Evolutionary conservation across 2,888 invertebrate genomes (phyloP).

Genomic region (Oscheius sp.): DNA sequence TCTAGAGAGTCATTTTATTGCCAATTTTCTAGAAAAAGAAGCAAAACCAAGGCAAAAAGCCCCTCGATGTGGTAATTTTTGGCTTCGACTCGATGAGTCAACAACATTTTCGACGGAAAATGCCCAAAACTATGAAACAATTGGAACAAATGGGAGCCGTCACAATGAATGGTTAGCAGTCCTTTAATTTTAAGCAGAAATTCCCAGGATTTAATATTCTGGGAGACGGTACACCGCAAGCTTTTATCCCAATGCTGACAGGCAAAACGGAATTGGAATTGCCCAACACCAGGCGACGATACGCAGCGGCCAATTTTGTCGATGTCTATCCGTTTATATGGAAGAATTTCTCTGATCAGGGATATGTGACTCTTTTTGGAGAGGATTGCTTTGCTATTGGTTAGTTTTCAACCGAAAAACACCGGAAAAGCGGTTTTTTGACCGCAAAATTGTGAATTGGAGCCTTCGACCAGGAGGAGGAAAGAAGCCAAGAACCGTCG

Average conservation of each 20-base stretch:
- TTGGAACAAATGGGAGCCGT: conserved; percentile 74
- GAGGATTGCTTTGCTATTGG: conserved; percentile 86
- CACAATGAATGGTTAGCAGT: conserved; percentile 62
- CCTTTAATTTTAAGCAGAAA: too few relatives aligned
- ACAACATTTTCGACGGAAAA: conserved; percentile 83
- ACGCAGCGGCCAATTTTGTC: conserved; percentile 72
- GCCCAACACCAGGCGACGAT: conserved; percentile 73
- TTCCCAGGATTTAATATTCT: conserved; percentile 74
- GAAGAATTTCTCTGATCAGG: conserved; percentile 72
- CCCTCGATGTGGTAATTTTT: conserved; percentile 73
- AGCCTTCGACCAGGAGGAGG: too few relatives aligned
- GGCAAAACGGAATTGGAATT: conserved; percentile 74
- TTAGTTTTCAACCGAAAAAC: too few relatives aligned
- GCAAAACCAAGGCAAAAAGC: neutral
- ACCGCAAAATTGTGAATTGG: too few relatives aligned
- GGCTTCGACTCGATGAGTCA: conserved; percentile 90
- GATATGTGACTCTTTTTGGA: conserved; percentile 82
- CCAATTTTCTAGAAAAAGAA: neutral
- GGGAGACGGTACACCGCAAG: conserved; percentile 75
- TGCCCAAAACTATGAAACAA: conserved; percentile 84
- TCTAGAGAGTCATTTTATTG: too few relatives aligned
- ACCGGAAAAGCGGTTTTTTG: neutral
- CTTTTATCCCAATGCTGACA: conserved; percentile 75
- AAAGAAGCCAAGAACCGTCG: too few relatives aligned
- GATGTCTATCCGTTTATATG: conserved; percentile 76